Evolutionary conservation across 2,888 invertebrate genomes (phyloP), one percentile per base, ranked within the genome.

Genomic region (Lissocephala sabroskyi): DNA sequence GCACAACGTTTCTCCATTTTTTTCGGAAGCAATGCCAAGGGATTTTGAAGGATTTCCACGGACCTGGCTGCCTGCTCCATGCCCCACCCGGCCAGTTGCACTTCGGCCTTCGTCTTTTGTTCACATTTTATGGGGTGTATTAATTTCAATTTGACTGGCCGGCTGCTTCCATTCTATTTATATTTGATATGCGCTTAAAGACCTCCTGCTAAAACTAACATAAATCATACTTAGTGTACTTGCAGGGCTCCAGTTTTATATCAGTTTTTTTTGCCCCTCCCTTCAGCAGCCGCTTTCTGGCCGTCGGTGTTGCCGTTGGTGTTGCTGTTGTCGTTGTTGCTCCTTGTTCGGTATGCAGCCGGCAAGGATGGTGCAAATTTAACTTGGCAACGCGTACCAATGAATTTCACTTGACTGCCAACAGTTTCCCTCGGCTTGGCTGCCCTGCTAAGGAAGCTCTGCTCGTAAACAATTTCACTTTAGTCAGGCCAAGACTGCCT

Each of bases 81-180:
- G 23, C 7, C 4, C 23, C 23, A 5, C 23, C 7, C 23, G n/a
- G n/a, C n/a, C n/a, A 5, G 23, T 23, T 23, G 23, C 23, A 23
- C 23, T 7, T 23, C 23, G 7, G 7, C 23, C 7, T 7, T 23
- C 7, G 23, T 23, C 23, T 23, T 7, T n/a, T n/a, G n/a, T n/a
- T n/a, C n/a, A n/a, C n/a, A n/a, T n/a, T n/a, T n/a, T n/a, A n/a
- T n/a, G n/a, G n/a, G n/a, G 23, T 23, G 23, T 23, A 23, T 23
- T 65, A 76, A 64, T 68, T 66, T 65, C 65, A 78, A 77, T 78
- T 77, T 75, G 67, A 70, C 56, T 74, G 63, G 62, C 62, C 63
- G 49, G 23, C 23, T 23, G 23, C 23, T 23, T 23, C 7, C 7
- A 7, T 7, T 35, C 10, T 35, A 16, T 56, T 61, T 54, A 54